Evolutionary conservation across 2,113 vertebrate species (phyloP).

Genomic region (Trinectes maculatus): DNA sequence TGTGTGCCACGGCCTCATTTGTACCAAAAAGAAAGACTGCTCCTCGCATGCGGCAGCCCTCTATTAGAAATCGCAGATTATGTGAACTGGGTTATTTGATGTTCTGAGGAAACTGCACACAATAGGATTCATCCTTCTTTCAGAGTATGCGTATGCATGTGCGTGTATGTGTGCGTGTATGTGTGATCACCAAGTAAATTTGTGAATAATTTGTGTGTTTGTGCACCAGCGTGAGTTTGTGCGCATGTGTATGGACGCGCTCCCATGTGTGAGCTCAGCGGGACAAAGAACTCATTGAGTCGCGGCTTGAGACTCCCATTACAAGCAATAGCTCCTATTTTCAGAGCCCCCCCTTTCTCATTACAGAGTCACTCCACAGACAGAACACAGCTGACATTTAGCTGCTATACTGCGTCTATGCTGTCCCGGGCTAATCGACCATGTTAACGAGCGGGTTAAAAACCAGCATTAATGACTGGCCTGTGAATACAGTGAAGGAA

Average conservation of each 20-base stretch:
- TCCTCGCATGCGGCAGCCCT: slow-evolving; percentile 14
- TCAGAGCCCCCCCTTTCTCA: slow-evolving; percentile 58
- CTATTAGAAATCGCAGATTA: slow-evolving; percentile 34
- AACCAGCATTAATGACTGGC: slow-evolving; percentile 52
- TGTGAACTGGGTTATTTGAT: slow-evolving; percentile 54
- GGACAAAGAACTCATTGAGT: slow-evolving; percentile 78
- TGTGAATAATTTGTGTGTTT: too few relatives aligned
- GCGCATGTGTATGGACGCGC: slow-evolving; percentile 29
- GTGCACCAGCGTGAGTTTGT: neutral
- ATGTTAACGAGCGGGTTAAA: slow-evolving; percentile 64
- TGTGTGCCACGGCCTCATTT: slow-evolving; percentile 50
- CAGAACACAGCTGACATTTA: slow-evolving; percentile 69
- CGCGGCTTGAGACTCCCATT: slow-evolving; percentile 66
- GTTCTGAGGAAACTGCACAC: slow-evolving; percentile 20
- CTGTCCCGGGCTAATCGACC: slow-evolving; percentile 60
- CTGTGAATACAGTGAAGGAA: slow-evolving; percentile 39
- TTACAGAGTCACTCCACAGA: slow-evolving; percentile 54
- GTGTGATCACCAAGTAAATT: too few relatives aligned
- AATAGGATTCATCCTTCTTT: slow-evolving; percentile 19
- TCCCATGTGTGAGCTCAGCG: slow-evolving; percentile 40
- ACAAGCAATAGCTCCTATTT: slow-evolving; percentile 67
- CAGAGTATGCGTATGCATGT: slow-evolving; percentile 8
- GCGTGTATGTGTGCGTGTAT: neutral
- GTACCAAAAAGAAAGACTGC: slow-evolving; percentile 33
- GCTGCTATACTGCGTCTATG: slow-evolving; percentile 48